These are phyloP conservation scores for Drusus annulatus DNA, from an alignment of 1,140 invertebrate genomes.

Conservation along the genomic window DNA sequence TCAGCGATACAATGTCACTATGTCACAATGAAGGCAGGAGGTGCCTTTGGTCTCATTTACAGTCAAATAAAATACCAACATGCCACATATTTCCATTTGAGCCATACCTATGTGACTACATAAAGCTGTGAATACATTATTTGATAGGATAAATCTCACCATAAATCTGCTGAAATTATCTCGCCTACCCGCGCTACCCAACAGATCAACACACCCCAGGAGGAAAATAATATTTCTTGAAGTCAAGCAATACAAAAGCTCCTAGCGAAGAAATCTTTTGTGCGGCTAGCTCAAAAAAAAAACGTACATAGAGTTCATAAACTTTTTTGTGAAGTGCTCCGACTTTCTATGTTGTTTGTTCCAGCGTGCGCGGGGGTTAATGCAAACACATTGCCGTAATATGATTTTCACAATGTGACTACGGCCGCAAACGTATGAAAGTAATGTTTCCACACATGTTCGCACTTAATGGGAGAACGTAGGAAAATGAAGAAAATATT, in stretches of 20 bases:
- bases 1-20: no score
- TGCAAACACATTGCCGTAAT: slow-evolving; percentile 55
- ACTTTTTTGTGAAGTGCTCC: not conserved
- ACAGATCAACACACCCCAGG: not conserved
- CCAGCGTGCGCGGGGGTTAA: slow-evolving; percentile 23
- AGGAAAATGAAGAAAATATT: slow-evolving; percentile 10
- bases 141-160: slow-evolving; percentile 43
- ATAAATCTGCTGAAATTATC: slow-evolving; percentile 57
- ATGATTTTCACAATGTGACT: slow-evolving; percentile 46
- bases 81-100: slow-evolving; percentile 35
- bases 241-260: no score
- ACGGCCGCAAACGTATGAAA: not conserved
- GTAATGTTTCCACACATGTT: not conserved
- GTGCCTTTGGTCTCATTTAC: not conserved
- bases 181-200: slow-evolving; percentile 20
- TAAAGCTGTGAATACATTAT: slow-evolving; percentile 29
- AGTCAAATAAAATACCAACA: not conserved
- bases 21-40: no score
- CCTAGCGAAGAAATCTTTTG: no score
- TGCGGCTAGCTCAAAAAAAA: no score
- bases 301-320: no score
- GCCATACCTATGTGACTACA: not conserved
- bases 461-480: not conserved
- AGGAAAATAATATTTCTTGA: no score
- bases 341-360: not conserved